phyloP scores from a whole-genome alignment of 2,888 invertebrate genomes.

The Pecten maximus region DNA sequence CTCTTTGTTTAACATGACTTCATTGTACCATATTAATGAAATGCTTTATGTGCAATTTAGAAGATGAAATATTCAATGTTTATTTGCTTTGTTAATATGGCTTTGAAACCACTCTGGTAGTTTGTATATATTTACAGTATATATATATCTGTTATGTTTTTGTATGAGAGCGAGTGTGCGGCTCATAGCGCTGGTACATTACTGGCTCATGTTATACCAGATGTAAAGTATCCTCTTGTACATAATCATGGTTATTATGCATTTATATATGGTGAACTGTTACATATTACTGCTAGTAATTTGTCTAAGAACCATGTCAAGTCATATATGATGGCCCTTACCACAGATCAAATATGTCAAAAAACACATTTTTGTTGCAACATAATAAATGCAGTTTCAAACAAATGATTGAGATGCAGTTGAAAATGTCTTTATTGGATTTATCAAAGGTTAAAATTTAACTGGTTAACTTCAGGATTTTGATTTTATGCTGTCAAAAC shows the following conservation, averaged over 20 bases:
- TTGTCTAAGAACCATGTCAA: neutral
- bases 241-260: neutral
- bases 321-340: too few species aligned
- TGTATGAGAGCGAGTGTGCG: neutral
- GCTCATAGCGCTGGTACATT: neutral
- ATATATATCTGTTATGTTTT: slow-evolving; percentile 20
- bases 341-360: too few species aligned
- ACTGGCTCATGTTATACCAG: neutral
- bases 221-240: neutral
- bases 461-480: too few species aligned
- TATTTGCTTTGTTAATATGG: slow-evolving; percentile 30
- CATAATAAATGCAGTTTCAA: too few species aligned
- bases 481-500: too few species aligned
- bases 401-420: too few species aligned
- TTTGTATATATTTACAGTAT: slow-evolving; percentile 15
- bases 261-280: neutral
- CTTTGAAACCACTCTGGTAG: neutral
- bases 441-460: too few species aligned
- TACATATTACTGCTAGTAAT: neutral
- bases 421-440: too few species aligned
- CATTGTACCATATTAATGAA: neutral
- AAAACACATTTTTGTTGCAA: too few species aligned
- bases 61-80: slow-evolving; percentile 9
- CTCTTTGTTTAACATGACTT: neutral
- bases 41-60: slow-evolving; percentile 27